Base-by-base conservation (phyloP, 2,888 invertebrate genomes). In the Tachina grossa region DNA sequence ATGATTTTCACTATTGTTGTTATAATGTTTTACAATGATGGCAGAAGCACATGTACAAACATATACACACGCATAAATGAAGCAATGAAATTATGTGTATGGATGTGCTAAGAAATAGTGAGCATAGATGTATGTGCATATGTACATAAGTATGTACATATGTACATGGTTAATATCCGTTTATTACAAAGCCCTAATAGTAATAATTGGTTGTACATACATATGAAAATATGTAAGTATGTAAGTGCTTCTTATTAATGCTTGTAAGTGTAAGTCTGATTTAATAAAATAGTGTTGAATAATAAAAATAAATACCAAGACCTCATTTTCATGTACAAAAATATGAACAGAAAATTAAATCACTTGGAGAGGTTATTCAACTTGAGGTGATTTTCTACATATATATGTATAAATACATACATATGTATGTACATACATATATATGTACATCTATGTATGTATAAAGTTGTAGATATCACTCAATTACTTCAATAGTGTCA, bases 1-100 rank as follows among this genome's bases (percentile, higher is more conserved):
- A 71, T 84, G 77, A 86, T 86, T 84, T 84, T 84, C 65, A 72
- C 66, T 49, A 78, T 68, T 84, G 74, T 75, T 74, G 74, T 75
- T 75, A 57, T 31, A 57, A 76, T 82, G 69, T 76, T 82, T 69
- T 49, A 76, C 75, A 76, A 57, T 63, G 47, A 55, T 57, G 55
- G 10, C 80, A 57, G 39, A 74, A 22, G 14, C 51, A 31, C 14
- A 43, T 47, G 0, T 16, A n/a, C 19, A 39, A 9, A 22, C 13
- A 47, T 5, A 5, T 31, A 31, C 2, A 31, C 31, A 63, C 6
- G 6, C 43, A 22, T 14, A 61, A 43, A 45, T 16, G 11, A 16
- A 16, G 8, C 22, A 31, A 22, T 19, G 22, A 43, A 55, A 2
- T 41, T 43, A 51, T 41, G 53, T 63, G 9, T 43, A n/a, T 51